A percentile compares a stretch with the other conserved stretches of the same genome.
phyloP scores from a whole-genome alignment of 2,797 vertebrate species.

The Varecia variegata region DNA sequence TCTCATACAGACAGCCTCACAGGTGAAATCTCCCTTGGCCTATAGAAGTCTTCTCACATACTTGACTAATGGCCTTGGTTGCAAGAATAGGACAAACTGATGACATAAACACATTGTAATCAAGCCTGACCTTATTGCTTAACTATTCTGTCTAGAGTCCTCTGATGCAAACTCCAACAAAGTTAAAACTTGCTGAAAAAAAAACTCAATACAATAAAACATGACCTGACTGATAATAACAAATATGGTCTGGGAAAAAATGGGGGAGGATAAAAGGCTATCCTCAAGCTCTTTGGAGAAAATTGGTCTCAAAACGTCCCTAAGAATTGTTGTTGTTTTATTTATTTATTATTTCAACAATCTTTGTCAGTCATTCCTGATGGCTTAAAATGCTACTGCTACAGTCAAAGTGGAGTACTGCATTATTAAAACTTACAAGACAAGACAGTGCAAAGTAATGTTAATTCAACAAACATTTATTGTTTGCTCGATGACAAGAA shows the following conservation, averaged over 20 bases:
- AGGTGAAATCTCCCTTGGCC: background rate
- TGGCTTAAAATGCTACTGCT: background rate
- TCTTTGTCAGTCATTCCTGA: background rate
- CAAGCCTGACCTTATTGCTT: background rate
- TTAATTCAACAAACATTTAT: background rate
- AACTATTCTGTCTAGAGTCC: background rate
- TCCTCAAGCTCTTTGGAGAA: background rate
- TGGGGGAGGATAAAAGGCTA: background rate
- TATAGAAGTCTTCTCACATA: background rate
- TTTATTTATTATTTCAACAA: background rate
- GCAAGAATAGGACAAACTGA: conserved; percentile 27
- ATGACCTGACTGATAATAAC: background rate
- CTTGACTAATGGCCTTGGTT: background rate
- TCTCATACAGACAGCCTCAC: background rate
- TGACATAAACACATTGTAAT: conserved; percentile 5
- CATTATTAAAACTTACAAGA: background rate
- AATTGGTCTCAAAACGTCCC: background rate
- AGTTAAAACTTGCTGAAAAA: conserved; percentile 38
- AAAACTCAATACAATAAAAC: conserved; percentile 24
- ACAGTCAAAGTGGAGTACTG: background rate
- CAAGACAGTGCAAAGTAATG: background rate
- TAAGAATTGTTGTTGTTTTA: background rate
- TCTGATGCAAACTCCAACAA: background rate
- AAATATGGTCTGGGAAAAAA: background rate
- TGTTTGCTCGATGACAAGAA: background rate